Evolutionary conservation across 1,140 invertebrate genomes (phyloP), one percentile per base, ranked within the genome.

Genomic region (Leguminivora glycinivorella): DNA sequence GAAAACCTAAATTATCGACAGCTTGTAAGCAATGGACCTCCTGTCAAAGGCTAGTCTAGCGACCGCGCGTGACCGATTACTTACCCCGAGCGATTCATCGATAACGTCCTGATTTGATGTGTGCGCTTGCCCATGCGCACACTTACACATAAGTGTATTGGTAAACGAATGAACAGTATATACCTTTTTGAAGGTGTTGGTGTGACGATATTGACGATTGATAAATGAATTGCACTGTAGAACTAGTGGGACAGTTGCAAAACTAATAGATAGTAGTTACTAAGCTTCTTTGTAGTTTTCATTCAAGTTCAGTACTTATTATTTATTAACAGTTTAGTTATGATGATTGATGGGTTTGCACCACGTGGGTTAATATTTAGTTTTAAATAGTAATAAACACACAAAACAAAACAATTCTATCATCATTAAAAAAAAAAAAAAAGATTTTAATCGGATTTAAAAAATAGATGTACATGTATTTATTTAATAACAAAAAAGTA

Each of bases 11-110:
- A 38, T 38, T 38, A 38, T 38, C 34, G 34, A 38, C 3, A 38
- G 12, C 34, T 12, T 38, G 10, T 1, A 38, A 52, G 19, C 52
- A 56, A 56, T 56, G 52, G 52, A 9, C 14, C 7, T 6, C 9
- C 22, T 14, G 5, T 10, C 10, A 17, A 22, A 12, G 24, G 25
- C 26, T 29, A 29, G 58, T 17, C 34, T 31, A 17, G 12, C 25
- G 58, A 29, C 56, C 14, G 25, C 25, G 58, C 58, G 58, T 63
- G 58, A 63, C 58, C n/a, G 26, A 10, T 26, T 26, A 29, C 58
- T 63, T 63, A 63, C 58, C 58, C 10, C 58, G 34, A 29, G 25
- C 29, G 58, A 31, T 63, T 29, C 14, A 22, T 26, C 56, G 56
- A 58, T 58, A 58, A 25, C 22, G 19, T 58, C 56, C 25, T 58